Base-by-base conservation (phyloP, 2,113 vertebrate species). In the Phrynosoma blainvillii region DNA sequence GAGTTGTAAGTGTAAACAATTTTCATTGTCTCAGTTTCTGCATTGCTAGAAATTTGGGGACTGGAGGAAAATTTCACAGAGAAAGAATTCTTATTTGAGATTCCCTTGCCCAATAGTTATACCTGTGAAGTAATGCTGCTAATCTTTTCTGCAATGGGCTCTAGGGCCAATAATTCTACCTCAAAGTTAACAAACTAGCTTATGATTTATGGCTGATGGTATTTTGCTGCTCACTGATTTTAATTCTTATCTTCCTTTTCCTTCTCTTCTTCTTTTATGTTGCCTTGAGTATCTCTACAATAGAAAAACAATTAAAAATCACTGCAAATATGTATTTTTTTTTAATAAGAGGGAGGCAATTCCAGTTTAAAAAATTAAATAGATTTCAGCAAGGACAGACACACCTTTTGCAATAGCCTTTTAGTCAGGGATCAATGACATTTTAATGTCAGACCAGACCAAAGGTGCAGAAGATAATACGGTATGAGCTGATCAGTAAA, bases 361-460 rank as follows among this genome's bases (percentile, higher is more conserved):
- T 62, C 18, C 14, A 8, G 47, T 77, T 2, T 27, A 36, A 66
- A 62, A 83, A 82, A 83, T 75, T 52, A 84, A 88, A 88, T 52
- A 23, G 42, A 56, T 77, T 70, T 88, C 75, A 85, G 70, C 66
- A 65, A 84, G 74, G 62, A 77, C 66, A 78, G 71, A 36, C 87
- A 68, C n/a, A 86, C 71, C 85, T 4, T 66, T 52, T 89, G 84
- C 56, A 74, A 12, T 79, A 54, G 5, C 3, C 42, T 90, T 88
- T 88, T 84, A 90, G 84, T 79, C 74, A 56, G 25, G 27, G 79
- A 80, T 89, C 82, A 79, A 89, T 79, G 32, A 56, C 83, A 82
- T 91, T 91, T 91, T 85, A 86, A 92, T 87, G 30, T 71, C 90
- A 88, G 54, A 2, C 27, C 40, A 80, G 91, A 77, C 59, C n/a